Evolutionary conservation across 2,888 invertebrate genomes (phyloP), one percentile per base, ranked within the genome.

Genomic region (Sepiola atlantica): DNA sequence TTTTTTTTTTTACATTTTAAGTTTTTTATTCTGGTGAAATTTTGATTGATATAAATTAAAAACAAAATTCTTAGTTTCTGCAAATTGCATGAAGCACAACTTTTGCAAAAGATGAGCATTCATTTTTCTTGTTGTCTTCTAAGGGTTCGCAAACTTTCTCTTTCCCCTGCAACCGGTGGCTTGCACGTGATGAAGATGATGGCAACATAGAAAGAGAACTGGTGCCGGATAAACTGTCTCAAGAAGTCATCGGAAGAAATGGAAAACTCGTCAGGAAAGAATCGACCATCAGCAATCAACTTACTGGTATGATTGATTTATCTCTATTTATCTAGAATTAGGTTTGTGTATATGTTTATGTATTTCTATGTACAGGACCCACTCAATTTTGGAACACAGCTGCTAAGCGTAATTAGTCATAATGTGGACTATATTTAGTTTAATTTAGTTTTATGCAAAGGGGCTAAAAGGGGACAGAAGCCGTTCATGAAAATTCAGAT

Each of bases 141-240:
- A 95, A 97, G 97, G 97, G 97, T 21, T 97, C 97, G 10, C 96
- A 97, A 94, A 97, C 97, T 4, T 97, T 96, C 95, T 95, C 96
- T 55, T 97, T 97, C 95, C 97, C 96, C 16, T 97, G 97, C 95
- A 96, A 96, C 45, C 96, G 97, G 10, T 97, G 97, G 97, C 95
- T 97, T 94, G 97, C 97, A 14, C 95, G 96, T 45, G 96, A 97
- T 94, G 97, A 97, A 95, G 97, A 97, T 21, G 97, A 97, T 95
- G 96, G 96, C 16, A 96, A 96, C 32, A 97, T 97, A 90, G 97
- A 96, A 94, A 95, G 97, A 92, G 97, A 97, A 94, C 96, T 97
- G 55, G 95, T 97, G 28, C 96, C 97, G 6, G 96, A 96, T 45
- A 97, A 96, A 95, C 96, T 97, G 28, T 95, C 97, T 16, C 96